Percentiles rank a stretch among this genome's conserved stretches.
phyloP scores from a whole-genome alignment of 2,113 vertebrate genomes.

The Lanius collurio region DNA sequence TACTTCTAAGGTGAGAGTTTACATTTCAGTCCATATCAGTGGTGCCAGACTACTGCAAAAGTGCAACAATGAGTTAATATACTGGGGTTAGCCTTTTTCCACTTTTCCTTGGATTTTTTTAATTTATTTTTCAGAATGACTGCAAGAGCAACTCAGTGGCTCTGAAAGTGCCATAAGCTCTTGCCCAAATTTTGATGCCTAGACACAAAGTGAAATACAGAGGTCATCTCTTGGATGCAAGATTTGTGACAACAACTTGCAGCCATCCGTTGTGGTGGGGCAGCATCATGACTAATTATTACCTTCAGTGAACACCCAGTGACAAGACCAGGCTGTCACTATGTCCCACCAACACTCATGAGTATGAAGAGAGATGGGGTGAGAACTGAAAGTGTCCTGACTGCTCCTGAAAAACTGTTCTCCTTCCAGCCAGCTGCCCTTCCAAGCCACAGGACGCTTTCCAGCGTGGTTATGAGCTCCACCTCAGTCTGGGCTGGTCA shows the following conservation, averaged over 20 bases:
- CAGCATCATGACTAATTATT: neutral
- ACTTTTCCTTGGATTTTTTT: neutral
- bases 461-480: neutral
- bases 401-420: neutral
- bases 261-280: accelerated
- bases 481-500: neutral
- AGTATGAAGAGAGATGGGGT: neutral
- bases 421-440: neutral
- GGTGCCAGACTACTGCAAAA: neutral
- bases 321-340: neutral
- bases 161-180: neutral
- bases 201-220: neutral
- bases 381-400: neutral
- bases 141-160: neutral
- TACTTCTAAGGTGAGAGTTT: neutral
- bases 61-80: neutral
- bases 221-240: neutral
- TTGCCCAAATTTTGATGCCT: neutral
- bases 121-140: neutral
- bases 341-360: accelerated
- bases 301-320: neutral
- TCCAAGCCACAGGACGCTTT: conserved; percentile 1
- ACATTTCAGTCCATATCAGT: neutral
- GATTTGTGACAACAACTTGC: accelerated
- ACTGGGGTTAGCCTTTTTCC: neutral